phyloP scores from a whole-genome alignment of 2,888 invertebrate species.

The Bombylius discolor region DNA sequence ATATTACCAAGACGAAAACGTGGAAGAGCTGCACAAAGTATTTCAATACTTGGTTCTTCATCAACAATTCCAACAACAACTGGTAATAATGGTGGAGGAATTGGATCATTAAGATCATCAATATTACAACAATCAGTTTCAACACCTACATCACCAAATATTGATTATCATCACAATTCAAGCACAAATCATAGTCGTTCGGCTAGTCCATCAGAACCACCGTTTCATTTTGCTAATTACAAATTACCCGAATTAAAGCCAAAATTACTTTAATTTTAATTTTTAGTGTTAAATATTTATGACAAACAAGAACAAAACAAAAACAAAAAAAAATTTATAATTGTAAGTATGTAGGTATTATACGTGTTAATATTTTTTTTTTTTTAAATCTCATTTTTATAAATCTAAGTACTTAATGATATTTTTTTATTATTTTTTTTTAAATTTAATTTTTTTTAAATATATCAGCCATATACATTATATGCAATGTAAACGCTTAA shows the following conservation, averaged over 20 bases:
- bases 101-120: constrained; percentile 5
- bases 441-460: too few relatives aligned
- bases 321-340: too few relatives aligned
- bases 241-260: constrained; percentile 46
- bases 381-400: too few relatives aligned
- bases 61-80: constrained; percentile 13
- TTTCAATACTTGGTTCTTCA: constrained; percentile 6
- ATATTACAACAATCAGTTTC: constrained; percentile 8
- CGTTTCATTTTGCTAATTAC: constrained; percentile 64
- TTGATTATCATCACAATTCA: constrained; percentile 16
- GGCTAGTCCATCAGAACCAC: constrained; percentile 55
- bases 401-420: too few relatives aligned
- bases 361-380: too few relatives aligned
- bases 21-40: constrained; percentile 48
- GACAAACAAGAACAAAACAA: too few relatives aligned
- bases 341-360: too few relatives aligned
- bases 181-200: constrained; percentile 32
- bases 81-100: constrained; percentile 9
- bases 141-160: not conserved
- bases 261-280: constrained; percentile 12
- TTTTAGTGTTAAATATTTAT: too few relatives aligned
- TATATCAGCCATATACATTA: too few relatives aligned
- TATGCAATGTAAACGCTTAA: too few relatives aligned
- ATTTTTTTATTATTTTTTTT: too few relatives aligned
- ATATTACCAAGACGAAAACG: constrained; percentile 66